Base-by-base conservation (phyloP, 2,888 invertebrate species). In the Melanostoma scalare region DNA sequence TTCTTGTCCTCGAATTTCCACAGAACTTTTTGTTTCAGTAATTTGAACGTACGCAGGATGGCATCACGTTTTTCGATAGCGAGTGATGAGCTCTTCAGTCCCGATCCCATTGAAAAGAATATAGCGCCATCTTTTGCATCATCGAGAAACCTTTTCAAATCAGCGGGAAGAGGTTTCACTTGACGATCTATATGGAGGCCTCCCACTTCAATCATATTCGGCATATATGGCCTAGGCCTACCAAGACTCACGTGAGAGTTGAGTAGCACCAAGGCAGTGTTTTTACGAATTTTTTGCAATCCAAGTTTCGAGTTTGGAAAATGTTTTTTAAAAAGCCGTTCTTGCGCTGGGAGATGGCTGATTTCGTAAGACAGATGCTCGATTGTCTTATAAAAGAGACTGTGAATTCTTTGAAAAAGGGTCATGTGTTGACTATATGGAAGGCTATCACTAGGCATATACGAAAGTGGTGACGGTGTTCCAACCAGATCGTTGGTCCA, bases 31-130 rank as follows among this genome's bases (percentile, higher is more conserved):
- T 92, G 91, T 46, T 90, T 90, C 0, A 91, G 78, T 36, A 72
- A 71, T 30, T 56, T 72, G 10, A 89, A 88, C 2, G 89, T 86
- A 0, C 87, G 85, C 0, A 91, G 77, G 3, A 91, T 61, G 0
- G 82, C 88, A 20, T 86, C 42, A 0, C 87, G 87, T 46, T 88
- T 91, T 2, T 87, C 86, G 4, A 68, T 3, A 0, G 89, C 89
- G 40, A 91, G 67, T 40, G 74, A 63, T 60, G 87, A 87, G 53
- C 89, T 88, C 65, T 87, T 88, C 6, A 91, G 35, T 55, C 89
- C 90, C 2, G 91, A 89, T 6, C 93, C 93, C 90, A 93, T 89
- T 1, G 92, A 91, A 79, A 92, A 92, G 82, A 91, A 91, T 35
- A 92, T 89, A 4, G 90, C 92, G 0, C 92, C 92, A 77, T 92